Percentiles rank a stretch among this genome's conserved stretches.
Conservation (phyloP, 2,113 vertebrate species). For the Pelvicachromis taeniatus region DNA sequence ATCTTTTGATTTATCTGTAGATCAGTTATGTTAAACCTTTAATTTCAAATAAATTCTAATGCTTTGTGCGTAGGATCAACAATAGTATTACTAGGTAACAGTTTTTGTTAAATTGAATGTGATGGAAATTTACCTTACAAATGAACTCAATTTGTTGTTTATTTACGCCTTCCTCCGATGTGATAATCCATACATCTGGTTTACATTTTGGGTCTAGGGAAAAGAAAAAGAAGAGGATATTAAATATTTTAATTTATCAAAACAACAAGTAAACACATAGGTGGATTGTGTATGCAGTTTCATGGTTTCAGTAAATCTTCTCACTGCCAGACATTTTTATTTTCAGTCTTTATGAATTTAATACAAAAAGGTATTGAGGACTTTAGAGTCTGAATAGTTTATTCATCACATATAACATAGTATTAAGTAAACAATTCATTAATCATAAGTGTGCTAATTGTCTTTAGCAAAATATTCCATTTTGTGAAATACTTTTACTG, state of each 20-base stretch:
- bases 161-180: slow-evolving; percentile 9
- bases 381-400: background rate
- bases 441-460: background rate
- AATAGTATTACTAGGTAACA: background rate
- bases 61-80: background rate
- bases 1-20: background rate
- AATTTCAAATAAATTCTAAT: background rate
- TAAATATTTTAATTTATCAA: background rate
- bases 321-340: background rate
- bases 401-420: background rate
- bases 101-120: background rate
- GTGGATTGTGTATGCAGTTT: background rate
- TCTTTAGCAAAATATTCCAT: background rate
- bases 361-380: background rate
- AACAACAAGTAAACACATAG: background rate
- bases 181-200: slow-evolving; percentile 81
- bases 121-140: slow-evolving; percentile 81
- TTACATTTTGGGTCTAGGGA: slow-evolving; percentile 76
- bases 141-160: slow-evolving; percentile 69
- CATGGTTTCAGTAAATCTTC: background rate
- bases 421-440: background rate
- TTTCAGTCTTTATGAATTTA: background rate
- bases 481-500: background rate
- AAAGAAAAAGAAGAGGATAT: background rate
- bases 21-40: background rate